A percentile compares a stretch with the other conserved stretches of the same genome.
Evolutionary conservation across 1,140 invertebrate species (phyloP).

Genomic region (Radopholus similis): DNA sequence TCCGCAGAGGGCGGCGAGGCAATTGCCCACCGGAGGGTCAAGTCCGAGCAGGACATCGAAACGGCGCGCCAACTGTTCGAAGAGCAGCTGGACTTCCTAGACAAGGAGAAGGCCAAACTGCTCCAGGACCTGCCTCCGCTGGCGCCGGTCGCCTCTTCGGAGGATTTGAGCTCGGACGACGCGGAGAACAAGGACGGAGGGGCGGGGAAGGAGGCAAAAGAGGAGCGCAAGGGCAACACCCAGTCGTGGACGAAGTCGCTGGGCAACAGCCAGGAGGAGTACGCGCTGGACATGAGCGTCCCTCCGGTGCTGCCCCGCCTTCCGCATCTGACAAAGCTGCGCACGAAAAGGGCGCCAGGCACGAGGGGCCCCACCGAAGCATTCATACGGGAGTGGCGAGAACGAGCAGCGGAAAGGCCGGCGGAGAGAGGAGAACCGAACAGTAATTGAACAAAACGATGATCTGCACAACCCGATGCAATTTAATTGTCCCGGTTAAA

Average conservation of each 20-base stretch:
- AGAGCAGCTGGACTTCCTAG: slow-evolving; percentile 58
- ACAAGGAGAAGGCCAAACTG: slow-evolving; percentile 58
- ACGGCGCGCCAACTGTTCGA: slow-evolving; percentile 52
- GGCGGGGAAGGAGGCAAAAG: background rate
- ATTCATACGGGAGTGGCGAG: slow-evolving; percentile 12
- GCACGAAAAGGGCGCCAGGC: background rate
- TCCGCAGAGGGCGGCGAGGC: too few relatives aligned
- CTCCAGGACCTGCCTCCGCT: slow-evolving; percentile 58
- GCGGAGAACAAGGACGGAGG: slow-evolving; percentile 17
- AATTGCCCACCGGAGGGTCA: too few relatives aligned
- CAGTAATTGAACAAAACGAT: too few relatives aligned
- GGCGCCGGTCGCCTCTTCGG: slow-evolving; percentile 56
- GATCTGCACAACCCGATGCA: too few relatives aligned
- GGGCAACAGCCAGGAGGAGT: slow-evolving; percentile 41
- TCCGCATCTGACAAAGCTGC: slow-evolving; percentile 7
- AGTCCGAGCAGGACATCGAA: slow-evolving; percentile 33
- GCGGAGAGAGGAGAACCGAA: too few relatives aligned
- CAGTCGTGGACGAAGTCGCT: background rate
- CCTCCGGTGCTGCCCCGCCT: slow-evolving; percentile 48
- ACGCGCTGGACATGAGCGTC: slow-evolving; percentile 49
- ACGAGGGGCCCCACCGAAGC: background rate
- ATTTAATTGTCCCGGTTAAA: too few relatives aligned
- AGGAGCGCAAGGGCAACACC: background rate
- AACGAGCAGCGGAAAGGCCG: background rate
- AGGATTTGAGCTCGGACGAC: slow-evolving; percentile 53